Percentiles rank a stretch among this genome's conserved stretches.
Conservation (phyloP, 2,797 vertebrate genomes). For the Poecilia gillii region DNA sequence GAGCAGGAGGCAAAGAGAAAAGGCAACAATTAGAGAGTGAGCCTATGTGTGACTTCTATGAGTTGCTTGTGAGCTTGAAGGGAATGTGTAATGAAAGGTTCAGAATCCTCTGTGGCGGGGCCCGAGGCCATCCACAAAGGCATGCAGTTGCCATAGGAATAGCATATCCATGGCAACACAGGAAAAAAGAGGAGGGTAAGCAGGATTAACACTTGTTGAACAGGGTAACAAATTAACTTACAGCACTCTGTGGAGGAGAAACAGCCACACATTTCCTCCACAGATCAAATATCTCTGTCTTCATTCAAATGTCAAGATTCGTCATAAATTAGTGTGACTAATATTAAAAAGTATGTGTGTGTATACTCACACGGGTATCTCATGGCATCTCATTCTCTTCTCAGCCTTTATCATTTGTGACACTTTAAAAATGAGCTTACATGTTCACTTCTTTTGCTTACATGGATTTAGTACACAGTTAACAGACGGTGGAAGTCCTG, state of each 20-base stretch:
- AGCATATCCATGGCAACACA: constrained; percentile 85
- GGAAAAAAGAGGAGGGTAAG: constrained; percentile 66
- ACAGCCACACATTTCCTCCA: constrained; percentile 65
- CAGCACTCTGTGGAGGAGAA: constrained; percentile 42
- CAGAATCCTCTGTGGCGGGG: constrained; percentile 71
- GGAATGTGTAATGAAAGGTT: constrained; percentile 77
- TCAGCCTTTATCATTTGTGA: constrained; percentile 1
- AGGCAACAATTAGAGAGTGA: constrained; percentile 23
- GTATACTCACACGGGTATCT: background rate
- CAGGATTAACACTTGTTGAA: constrained; percentile 74
- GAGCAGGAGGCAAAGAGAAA: constrained; percentile 2
- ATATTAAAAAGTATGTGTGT: background rate
- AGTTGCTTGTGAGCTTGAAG: constrained; percentile 70
- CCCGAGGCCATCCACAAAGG: constrained; percentile 77
- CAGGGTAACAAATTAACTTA: constrained; percentile 76
- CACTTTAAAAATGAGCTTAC: constrained; percentile 3
- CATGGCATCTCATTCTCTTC: background rate
- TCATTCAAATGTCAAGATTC: constrained; percentile 11
- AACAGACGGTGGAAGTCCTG: background rate
- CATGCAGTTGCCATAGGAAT: constrained; percentile 85
- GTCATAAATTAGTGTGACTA: constrained; percentile 20
- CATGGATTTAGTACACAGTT: too few species aligned
- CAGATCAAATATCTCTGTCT: constrained; percentile 18
- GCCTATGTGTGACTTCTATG: constrained; percentile 51
- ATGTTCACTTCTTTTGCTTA: background rate